Conservation (phyloP, 2,113 vertebrate genomes). For the Capreolus pygargus region DNA sequence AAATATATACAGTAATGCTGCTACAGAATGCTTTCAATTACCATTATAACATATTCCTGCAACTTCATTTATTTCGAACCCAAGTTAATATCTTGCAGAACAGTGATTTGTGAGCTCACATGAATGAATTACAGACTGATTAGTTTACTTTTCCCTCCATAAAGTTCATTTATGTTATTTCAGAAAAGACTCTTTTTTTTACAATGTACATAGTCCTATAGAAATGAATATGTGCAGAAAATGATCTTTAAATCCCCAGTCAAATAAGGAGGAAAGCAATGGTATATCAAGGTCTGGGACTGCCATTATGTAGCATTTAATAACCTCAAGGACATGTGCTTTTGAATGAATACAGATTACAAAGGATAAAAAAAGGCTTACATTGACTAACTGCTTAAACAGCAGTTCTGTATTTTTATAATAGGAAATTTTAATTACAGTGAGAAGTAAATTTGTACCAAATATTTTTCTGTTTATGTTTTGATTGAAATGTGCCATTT, state of each 20-base stretch:
- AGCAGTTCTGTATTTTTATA: not conserved
- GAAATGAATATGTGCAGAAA: constrained; percentile 38
- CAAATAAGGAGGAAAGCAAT: constrained; percentile 47
- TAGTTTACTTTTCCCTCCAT: constrained; percentile 33
- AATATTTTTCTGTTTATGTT: constrained; percentile 31
- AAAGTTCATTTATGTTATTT: constrained; percentile 34
- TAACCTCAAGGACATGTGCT: constrained; percentile 53
- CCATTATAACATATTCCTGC: not conserved
- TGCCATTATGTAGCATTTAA: constrained; percentile 16
- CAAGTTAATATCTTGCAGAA: not conserved
- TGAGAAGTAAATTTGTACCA: not conserved
- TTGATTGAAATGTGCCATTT: not conserved
- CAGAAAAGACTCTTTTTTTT: not conserved
- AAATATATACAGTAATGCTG: not conserved
- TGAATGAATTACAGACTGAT: constrained; percentile 50
- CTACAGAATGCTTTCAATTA: not conserved
- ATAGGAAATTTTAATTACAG: constrained; percentile 30
- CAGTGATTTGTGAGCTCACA: not conserved
- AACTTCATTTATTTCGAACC: not conserved
- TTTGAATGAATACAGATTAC: constrained; percentile 52
- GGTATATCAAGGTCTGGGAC: not conserved
- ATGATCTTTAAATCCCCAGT: constrained; percentile 23
- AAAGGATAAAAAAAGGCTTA: constrained; percentile 38
- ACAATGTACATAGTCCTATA: not conserved
- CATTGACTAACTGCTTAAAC: constrained; percentile 46